These are phyloP conservation scores for Synanceia verrucosa DNA, from an alignment of 2,797 vertebrate genomes.

Conservation along the genomic window DNA sequence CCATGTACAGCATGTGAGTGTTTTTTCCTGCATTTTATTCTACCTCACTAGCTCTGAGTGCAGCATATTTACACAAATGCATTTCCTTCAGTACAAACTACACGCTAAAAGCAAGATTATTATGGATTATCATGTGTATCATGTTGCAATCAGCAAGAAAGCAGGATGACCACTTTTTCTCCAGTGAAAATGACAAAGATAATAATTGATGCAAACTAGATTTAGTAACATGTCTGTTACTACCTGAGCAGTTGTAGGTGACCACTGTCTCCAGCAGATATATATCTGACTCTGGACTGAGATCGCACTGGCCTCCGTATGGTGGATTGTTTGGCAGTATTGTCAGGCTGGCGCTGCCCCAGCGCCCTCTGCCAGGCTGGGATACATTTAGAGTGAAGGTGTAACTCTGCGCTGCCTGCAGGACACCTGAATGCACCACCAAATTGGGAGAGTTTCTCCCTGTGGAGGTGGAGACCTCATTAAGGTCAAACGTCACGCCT, in stretches of 20 bases:
- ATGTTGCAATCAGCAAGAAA: too few species aligned
- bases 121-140: too few species aligned
- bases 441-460: slow-evolving; percentile 67
- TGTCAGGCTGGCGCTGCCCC: slow-evolving; percentile 75
- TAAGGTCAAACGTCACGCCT: slow-evolving; percentile 70
- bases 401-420: slow-evolving; percentile 71
- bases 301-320: slow-evolving; percentile 77
- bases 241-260: slow-evolving; percentile 83
- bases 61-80: too few species aligned
- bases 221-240: not conserved
- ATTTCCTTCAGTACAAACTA: too few species aligned
- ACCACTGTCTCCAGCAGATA: slow-evolving; percentile 77
- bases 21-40: too few species aligned
- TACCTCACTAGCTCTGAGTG: too few species aligned
- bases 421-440: slow-evolving; percentile 72
- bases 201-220: not conserved
- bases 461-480: slow-evolving; percentile 63
- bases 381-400: slow-evolving; percentile 78
- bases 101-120: too few species aligned
- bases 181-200: too few species aligned
- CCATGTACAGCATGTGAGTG: too few species aligned
- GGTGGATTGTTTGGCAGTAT: slow-evolving; percentile 71
- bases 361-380: slow-evolving; percentile 51
- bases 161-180: too few species aligned
- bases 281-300: slow-evolving; percentile 71